Evolutionary conservation across 2,797 vertebrate species (phyloP).

Genomic region (Clarias fuscus): DNA sequence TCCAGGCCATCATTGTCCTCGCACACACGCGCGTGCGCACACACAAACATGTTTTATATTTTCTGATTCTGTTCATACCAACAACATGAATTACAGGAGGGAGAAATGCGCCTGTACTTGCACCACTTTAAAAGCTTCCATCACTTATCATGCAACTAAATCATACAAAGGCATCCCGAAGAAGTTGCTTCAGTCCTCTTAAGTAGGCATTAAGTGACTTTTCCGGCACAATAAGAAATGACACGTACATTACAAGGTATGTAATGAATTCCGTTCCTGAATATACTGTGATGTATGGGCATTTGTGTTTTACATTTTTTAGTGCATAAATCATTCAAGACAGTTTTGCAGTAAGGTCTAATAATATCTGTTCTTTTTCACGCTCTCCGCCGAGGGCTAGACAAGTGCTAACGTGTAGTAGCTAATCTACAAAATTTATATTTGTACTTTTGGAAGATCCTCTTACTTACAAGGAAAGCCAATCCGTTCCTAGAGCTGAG

Average conservation of each 20-base stretch:
- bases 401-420: constrained; percentile 8
- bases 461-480: constrained; percentile 4
- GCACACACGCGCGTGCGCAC: background rate
- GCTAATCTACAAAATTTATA: background rate
- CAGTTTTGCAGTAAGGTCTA: background rate
- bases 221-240: background rate
- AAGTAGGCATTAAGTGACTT: background rate
- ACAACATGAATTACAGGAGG: background rate
- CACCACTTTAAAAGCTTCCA: background rate
- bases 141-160: background rate
- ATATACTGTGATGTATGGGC: background rate
- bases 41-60: background rate
- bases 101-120: background rate
- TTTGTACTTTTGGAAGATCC: constrained; percentile 2
- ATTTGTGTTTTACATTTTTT: constrained; percentile 15
- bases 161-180: background rate
- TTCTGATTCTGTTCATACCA: constrained; percentile 9
- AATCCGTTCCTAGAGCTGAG: background rate
- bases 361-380: background rate
- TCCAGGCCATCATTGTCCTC: background rate
- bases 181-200: background rate
- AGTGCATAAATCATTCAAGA: constrained; percentile 16
- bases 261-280: background rate
- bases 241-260: background rate
- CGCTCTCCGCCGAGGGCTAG: background rate